phyloP scores from a whole-genome alignment of 2,113 vertebrate species.

The Brachyhypopomus occidentalis region DNA sequence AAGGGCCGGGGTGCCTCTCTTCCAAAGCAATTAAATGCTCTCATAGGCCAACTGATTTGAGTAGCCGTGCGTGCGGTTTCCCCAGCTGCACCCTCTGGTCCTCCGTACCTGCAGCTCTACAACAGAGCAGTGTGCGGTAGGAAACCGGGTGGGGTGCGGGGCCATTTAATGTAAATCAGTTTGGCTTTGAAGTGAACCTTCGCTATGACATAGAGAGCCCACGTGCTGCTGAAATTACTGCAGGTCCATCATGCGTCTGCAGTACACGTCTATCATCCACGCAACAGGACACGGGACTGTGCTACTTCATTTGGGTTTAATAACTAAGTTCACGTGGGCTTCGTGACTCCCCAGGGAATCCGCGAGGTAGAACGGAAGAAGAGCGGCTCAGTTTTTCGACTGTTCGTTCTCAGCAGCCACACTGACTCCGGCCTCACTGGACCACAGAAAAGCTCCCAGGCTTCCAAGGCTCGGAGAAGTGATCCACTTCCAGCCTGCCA shows the following conservation, averaged over 20 bases:
- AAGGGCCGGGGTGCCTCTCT: constrained; percentile 60
- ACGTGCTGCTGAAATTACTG: too few relatives aligned
- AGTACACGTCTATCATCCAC: background rate
- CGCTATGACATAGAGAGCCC: too few relatives aligned
- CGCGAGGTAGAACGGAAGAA: constrained; percentile 14
- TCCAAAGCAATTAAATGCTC: constrained; percentile 72
- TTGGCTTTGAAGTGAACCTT: background rate
- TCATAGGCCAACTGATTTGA: constrained; percentile 66
- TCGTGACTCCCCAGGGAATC: constrained; percentile 16
- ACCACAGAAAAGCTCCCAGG: constrained; percentile 33
- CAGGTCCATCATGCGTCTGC: too few relatives aligned
- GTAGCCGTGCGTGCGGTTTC: constrained; percentile 63
- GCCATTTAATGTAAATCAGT: background rate
- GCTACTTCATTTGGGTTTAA: constrained; percentile 29
- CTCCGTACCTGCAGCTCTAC: background rate
- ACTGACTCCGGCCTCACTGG: constrained; percentile 15
- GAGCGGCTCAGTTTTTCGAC: constrained; percentile 23
- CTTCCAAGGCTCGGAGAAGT: constrained; percentile 30
- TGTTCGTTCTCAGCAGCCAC: constrained; percentile 39
- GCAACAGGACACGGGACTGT: background rate
- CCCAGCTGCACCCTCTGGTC: constrained; percentile 39
- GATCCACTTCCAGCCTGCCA: constrained; percentile 42
- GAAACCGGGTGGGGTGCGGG: background rate
- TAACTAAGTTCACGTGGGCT: constrained; percentile 17
- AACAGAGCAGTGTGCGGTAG: background rate